A percentile compares a stretch with the other conserved stretches of the same genome.
These are phyloP conservation scores for Electrona antarctica DNA, from an alignment of 2,113 vertebrate genomes.

Conservation along the genomic window DNA sequence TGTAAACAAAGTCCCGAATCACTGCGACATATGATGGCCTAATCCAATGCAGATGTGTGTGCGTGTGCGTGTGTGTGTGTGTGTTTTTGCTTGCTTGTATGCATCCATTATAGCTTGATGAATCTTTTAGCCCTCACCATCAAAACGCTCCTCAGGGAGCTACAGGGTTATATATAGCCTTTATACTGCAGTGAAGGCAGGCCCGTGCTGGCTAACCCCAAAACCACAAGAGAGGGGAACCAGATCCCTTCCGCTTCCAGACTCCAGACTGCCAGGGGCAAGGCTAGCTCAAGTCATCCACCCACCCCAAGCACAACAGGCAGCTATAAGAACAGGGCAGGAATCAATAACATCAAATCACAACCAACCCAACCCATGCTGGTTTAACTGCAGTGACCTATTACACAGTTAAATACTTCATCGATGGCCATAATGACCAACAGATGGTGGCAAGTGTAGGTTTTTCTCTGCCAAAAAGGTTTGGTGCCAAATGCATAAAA, in stretches of 20 bases:
- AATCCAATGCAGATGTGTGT: conserved; percentile 74
- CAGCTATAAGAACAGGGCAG: conserved; percentile 9
- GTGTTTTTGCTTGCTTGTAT: neutral
- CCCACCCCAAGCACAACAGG: conserved; percentile 28
- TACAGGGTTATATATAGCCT: conserved; percentile 73
- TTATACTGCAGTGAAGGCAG: conserved; percentile 65
- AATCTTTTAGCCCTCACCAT: conserved; percentile 60
- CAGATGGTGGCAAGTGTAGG: no score
- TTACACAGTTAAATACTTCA: conserved; percentile 10
- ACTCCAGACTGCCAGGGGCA: conserved; percentile 21
- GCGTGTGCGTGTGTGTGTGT: conserved; percentile 1
- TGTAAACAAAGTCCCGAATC: conserved; percentile 63
- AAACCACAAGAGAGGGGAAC: conserved; percentile 68
- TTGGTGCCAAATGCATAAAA: no score
- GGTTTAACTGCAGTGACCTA: neutral
- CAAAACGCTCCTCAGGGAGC: conserved; percentile 61
- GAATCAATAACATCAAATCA: conserved; percentile 7
- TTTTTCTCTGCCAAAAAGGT: no score
- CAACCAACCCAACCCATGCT: neutral
- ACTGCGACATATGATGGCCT: conserved; percentile 31
- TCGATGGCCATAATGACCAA: no score
- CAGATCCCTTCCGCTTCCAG: conserved; percentile 38
- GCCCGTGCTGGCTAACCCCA: conserved; percentile 54
- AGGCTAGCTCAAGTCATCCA: conserved; percentile 35
- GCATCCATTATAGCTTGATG: conserved; percentile 52